Percentiles rank a stretch among this genome's conserved stretches.
Evolutionary conservation across 2,797 vertebrate genomes (phyloP).

Genomic region (Ataeniobius toweri): DNA sequence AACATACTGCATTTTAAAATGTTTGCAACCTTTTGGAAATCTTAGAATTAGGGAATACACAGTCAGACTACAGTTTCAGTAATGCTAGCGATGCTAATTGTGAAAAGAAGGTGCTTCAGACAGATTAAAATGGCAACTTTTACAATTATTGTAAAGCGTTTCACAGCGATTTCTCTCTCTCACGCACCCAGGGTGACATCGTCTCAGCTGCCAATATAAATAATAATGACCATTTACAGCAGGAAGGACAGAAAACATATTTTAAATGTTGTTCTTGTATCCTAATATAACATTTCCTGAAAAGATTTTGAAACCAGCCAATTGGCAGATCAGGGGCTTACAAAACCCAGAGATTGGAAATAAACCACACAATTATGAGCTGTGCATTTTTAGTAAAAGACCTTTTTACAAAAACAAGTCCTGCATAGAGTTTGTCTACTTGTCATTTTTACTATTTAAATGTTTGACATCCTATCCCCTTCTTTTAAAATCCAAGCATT

Average conservation of each 20-base stretch:
- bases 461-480: not conserved
- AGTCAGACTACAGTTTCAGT: not conserved
- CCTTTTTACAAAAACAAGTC: not conserved
- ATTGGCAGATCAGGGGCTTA: not conserved
- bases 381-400: not conserved
- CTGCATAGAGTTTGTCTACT: too few relatives aligned
- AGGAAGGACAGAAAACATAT: not conserved
- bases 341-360: not conserved
- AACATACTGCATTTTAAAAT: not conserved
- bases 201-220: not conserved
- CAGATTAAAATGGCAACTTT: not conserved
- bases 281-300: not conserved
- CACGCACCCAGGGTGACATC: too few relatives aligned
- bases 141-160: not conserved
- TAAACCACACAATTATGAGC: not conserved
- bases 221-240: not conserved
- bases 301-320: not conserved
- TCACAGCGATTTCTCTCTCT: not conserved
- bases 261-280: not conserved
- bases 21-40: not conserved
- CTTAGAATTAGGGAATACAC: not conserved
- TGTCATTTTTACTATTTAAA: not conserved
- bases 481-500: not conserved
- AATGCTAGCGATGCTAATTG: not conserved
- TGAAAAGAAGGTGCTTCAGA: not conserved